Base-by-base conservation (phyloP, 2,888 invertebrate genomes). In the Sphaeridia pumilis region DNA sequence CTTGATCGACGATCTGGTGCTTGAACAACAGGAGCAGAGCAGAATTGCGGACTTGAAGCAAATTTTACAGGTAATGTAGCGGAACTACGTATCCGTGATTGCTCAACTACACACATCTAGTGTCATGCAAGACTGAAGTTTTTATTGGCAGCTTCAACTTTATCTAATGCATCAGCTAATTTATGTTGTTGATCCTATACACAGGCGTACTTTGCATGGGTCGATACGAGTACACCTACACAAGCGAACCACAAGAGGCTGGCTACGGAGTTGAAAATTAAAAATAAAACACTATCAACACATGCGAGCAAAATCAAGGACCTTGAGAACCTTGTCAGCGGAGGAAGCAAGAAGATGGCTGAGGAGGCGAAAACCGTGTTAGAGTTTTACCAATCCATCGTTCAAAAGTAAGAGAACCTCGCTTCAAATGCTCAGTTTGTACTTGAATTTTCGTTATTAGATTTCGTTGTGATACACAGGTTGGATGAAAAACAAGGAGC, bases 401-500 rank as follows among this genome's bases (percentile, higher is more conserved):
- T 41, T 10, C 24, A 49, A 41, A 49, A 36, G 49, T 49, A 41
- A 3, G 14, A 7, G 12, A 31, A 46, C 21, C 17, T 3, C 22
- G 5, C 46, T 31, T 4, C 20, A 3, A 4, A 45, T 20, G 7
- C 17, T 22, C 25, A 10, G 7, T 45, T 25, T 14, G 3, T 20
- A 14, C 22, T 5, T 21, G 4, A 3, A 4, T 4, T 42, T 45
- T 22, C 3, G 3, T 14, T 12, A 14, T 10, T 31, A 14, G 34
- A 31, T 12, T 31, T 31, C 34, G 34, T 31, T 17, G 4, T 36
- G 28, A 1, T 44, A 34, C n/a, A 38, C 54, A 71, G 71, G 64
- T 60, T 72, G 64, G 73, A 72, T 43, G 72, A 73, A 58, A 70
- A 74, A n/a, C 76, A 80, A 59, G 70, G 69, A 20, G 74, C 75